Conservation (phyloP, 1,140 invertebrate genomes). For the Hypsibius dujardini region DNA sequence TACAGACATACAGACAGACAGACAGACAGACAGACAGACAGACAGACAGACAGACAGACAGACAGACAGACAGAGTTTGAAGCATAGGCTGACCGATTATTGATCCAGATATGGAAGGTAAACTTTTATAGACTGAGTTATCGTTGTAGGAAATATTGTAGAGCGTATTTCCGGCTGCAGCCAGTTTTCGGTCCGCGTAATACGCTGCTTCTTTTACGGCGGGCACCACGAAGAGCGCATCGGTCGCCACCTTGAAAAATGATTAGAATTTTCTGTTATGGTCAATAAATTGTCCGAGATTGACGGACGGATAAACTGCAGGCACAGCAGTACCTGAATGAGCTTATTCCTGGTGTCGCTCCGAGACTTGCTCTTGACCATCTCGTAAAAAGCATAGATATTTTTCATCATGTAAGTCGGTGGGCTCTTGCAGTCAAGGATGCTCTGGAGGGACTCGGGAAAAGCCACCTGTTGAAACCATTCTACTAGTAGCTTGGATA, state of each 20-base stretch:
- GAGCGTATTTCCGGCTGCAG: not conserved
- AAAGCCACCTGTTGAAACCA: not conserved
- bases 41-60: too few species aligned
- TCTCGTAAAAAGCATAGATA: not conserved
- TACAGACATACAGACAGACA: too few species aligned
- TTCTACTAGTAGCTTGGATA: not conserved
- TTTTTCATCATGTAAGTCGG: not conserved
- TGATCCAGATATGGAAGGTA: too few species aligned
- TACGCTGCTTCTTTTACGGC: not conserved
- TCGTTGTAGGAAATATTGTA: not conserved
- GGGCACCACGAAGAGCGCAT: not conserved
- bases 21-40: too few species aligned
- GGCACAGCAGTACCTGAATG: not conserved
- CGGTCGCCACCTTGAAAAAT: not conserved
- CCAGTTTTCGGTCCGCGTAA: not conserved
- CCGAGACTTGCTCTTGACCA: not conserved
- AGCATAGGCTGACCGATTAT: too few species aligned
- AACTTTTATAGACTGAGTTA: too few species aligned
- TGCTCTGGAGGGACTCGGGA: not conserved
- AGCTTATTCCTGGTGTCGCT: not conserved
- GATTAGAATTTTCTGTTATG: not conserved
- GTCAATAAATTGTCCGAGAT: not conserved
- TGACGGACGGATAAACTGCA: not conserved
- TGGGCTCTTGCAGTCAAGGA: not conserved
- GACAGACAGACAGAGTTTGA: too few species aligned